phyloP scores from a whole-genome alignment of 2,888 invertebrate genomes.

The Agapostemon virescens region DNA sequence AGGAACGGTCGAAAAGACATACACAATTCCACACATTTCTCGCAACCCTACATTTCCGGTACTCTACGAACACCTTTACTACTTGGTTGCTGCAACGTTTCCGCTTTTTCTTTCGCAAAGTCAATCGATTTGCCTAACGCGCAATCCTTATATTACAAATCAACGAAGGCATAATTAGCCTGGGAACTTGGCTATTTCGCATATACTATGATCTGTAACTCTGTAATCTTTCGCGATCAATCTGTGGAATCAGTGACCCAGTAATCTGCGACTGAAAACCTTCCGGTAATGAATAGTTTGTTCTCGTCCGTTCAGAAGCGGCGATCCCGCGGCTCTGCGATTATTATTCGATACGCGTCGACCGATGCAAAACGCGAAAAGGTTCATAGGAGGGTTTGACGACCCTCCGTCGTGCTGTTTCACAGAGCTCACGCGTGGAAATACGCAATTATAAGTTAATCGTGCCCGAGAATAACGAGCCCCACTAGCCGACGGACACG shows the following conservation, averaged over 20 bases:
- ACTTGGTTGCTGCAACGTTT: neutral
- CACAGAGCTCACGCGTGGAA: slow-evolving; percentile 42
- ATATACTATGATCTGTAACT: neutral
- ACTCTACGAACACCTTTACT: neutral
- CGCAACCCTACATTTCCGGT: neutral
- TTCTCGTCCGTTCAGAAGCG: neutral
- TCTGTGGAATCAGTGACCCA: slow-evolving; percentile 8
- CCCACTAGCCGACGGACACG: slow-evolving; percentile 65
- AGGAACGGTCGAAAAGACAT: neutral
- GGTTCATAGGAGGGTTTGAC: slow-evolving; percentile 34
- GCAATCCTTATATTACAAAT: neutral
- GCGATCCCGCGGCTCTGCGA: neutral
- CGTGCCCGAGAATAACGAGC: slow-evolving; percentile 52
- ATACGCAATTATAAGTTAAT: slow-evolving; percentile 64
- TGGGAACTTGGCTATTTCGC: neutral
- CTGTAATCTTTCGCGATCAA: slow-evolving; percentile 16
- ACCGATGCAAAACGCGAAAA: slow-evolving; percentile 4
- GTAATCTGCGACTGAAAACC: neutral
- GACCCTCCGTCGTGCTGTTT: slow-evolving; percentile 28
- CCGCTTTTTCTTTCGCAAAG: neutral
- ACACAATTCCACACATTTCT: neutral
- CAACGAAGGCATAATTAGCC: neutral
- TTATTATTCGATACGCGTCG: slow-evolving; percentile 18
- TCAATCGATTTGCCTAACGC: neutral
- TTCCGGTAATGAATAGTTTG: slow-evolving; percentile 3